Conservation (phyloP, 2,797 vertebrate species). For the Pseudomugil gertrudae region DNA sequence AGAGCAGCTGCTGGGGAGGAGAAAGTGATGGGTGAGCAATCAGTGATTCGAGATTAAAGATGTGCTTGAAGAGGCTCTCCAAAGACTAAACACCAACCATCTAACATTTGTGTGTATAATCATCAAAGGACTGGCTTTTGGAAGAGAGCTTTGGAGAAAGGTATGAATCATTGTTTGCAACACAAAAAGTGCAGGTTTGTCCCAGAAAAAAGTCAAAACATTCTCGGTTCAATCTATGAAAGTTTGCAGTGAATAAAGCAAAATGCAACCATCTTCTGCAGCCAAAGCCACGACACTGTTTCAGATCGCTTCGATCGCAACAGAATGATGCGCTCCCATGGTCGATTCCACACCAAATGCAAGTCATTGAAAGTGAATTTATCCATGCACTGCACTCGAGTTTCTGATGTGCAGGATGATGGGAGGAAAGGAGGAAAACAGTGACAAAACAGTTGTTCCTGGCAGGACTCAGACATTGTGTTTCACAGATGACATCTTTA, state of each 20-base stretch:
- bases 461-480: not conserved
- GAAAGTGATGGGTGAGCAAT: constrained; percentile 48
- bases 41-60: constrained; percentile 46
- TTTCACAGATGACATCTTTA: not conserved
- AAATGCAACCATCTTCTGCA: not conserved
- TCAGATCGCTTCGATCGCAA: not conserved
- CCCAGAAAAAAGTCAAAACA: constrained; percentile 26
- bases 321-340: not conserved
- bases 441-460: not conserved
- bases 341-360: not conserved
- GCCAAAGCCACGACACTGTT: not conserved
- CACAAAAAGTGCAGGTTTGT: constrained; percentile 34
- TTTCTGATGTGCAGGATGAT: not conserved
- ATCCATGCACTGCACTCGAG: not conserved
- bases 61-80: constrained; percentile 27
- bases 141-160: constrained; percentile 7
- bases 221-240: constrained; percentile 24
- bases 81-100: constrained; percentile 33
- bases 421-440: not conserved
- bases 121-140: constrained; percentile 28
- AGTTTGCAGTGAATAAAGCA: constrained; percentile 11
- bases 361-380: not conserved
- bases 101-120: constrained; percentile 21
- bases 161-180: constrained; percentile 6
- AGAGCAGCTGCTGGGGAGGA: constrained; percentile 40